Conservation (phyloP, 2,113 vertebrate genomes). For the Butorides virescens region DNA sequence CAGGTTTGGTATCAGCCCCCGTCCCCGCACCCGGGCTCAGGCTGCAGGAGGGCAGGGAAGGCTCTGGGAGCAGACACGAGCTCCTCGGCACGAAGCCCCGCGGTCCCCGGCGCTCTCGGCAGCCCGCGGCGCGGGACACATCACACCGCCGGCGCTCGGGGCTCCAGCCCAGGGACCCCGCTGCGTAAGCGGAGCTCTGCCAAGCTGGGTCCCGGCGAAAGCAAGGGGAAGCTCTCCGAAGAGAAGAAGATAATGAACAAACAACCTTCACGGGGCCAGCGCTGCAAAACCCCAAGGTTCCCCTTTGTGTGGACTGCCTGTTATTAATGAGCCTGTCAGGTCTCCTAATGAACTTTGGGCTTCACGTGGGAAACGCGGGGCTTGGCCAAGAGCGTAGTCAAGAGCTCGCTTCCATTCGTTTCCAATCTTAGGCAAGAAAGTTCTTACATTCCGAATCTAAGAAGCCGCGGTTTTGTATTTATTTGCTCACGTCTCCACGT, state of each 20-base stretch:
- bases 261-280: constrained; percentile 14
- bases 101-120: rapidly evolving
- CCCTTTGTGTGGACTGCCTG: background rate
- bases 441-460: background rate
- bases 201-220: background rate
- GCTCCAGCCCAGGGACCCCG: background rate
- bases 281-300: background rate
- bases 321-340: constrained; percentile 16
- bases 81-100: background rate
- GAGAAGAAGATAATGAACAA: constrained; percentile 32
- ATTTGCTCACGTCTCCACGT: background rate
- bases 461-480: background rate
- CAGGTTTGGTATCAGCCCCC: background rate
- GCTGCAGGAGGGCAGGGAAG: background rate
- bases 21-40: rapidly evolving
- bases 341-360: background rate
- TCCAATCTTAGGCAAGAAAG: background rate
- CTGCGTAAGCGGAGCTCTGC: background rate
- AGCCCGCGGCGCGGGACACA: background rate
- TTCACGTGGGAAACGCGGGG: background rate
- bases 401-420: background rate
- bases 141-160: background rate
- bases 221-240: background rate
- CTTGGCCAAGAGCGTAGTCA: background rate
- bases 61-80: background rate